Conservation (phyloP, 1,140 invertebrate genomes). For the Brevipalpus yothersi region DNA sequence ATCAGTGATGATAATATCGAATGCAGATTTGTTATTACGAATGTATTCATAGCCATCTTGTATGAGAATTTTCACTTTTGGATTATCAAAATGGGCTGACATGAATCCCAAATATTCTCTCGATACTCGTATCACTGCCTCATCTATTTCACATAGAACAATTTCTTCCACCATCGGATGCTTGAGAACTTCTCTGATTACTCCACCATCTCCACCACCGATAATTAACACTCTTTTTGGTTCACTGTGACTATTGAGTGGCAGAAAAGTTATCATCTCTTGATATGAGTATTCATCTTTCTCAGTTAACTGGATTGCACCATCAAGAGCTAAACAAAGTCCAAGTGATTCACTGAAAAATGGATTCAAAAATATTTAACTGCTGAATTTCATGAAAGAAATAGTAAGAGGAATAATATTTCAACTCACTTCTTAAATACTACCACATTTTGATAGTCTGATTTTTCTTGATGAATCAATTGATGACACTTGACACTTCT, state of each 20-base stretch:
- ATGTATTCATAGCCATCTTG: constrained; percentile 90
- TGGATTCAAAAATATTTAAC: neutral
- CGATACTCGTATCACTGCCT: constrained; percentile 63
- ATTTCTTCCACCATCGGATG: constrained; percentile 66
- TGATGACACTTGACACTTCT: constrained; percentile 50
- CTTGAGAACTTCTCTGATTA: constrained; percentile 77
- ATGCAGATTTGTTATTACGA: constrained; percentile 53
- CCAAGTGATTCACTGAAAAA: constrained; percentile 52
- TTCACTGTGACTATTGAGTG: constrained; percentile 65
- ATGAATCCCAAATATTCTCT: constrained; percentile 74
- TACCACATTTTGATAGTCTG: constrained; percentile 65
- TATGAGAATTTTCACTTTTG: constrained; percentile 57
- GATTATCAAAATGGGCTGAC: constrained; percentile 53
- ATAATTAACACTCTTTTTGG: constrained; percentile 67
- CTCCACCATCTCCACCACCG: constrained; percentile 90
- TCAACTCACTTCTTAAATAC: constrained; percentile 52
- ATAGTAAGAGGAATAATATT: neutral
- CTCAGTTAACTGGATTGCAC: constrained; percentile 88
- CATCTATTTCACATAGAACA: constrained; percentile 84
- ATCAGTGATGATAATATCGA: constrained; percentile 95
- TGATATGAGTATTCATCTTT: constrained; percentile 93
- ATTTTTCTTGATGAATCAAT: constrained; percentile 52
- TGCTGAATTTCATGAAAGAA: neutral
- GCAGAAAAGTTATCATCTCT: constrained; percentile 90
- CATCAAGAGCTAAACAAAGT: constrained; percentile 67